These are phyloP conservation scores for Mugil cephalus DNA, from an alignment of 2,113 vertebrate genomes.

Conservation along the genomic window DNA sequence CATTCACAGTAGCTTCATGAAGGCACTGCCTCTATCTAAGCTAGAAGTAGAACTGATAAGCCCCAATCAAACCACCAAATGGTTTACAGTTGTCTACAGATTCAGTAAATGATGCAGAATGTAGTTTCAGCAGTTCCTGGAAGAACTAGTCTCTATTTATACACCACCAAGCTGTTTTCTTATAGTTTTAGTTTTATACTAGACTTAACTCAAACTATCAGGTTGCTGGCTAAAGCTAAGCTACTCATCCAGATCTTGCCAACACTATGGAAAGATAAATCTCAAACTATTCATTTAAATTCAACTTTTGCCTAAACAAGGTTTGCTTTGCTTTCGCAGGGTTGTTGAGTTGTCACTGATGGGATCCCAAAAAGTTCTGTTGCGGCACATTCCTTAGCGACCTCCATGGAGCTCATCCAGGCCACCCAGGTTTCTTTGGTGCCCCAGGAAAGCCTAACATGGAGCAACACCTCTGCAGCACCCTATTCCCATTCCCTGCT, in stretches of 20 bases:
- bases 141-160: no score
- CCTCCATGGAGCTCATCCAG: slow-evolving; percentile 69
- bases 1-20: no score
- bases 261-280: not conserved
- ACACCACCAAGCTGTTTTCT: not conserved
- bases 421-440: slow-evolving; percentile 39
- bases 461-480: slow-evolving; percentile 26
- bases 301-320: not conserved
- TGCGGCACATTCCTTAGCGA: not conserved
- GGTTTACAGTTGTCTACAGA: not conserved
- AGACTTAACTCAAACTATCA: not conserved
- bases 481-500: slow-evolving; percentile 20
- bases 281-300: not conserved
- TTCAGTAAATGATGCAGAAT: not conserved
- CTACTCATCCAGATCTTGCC: not conserved
- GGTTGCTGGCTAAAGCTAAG: not conserved
- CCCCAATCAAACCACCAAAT: no score
- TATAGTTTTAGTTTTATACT: not conserved
- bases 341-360: slow-evolving; percentile 20
- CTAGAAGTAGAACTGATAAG: no score
- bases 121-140: no score
- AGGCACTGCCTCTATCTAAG: no score
- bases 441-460: slow-evolving; percentile 25
- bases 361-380: slow-evolving; percentile 5
- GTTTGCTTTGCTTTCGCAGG: slow-evolving; percentile 34